Evolutionary conservation across 2,113 vertebrate genomes (phyloP).

Genomic region (Corvus hawaiiensis): DNA sequence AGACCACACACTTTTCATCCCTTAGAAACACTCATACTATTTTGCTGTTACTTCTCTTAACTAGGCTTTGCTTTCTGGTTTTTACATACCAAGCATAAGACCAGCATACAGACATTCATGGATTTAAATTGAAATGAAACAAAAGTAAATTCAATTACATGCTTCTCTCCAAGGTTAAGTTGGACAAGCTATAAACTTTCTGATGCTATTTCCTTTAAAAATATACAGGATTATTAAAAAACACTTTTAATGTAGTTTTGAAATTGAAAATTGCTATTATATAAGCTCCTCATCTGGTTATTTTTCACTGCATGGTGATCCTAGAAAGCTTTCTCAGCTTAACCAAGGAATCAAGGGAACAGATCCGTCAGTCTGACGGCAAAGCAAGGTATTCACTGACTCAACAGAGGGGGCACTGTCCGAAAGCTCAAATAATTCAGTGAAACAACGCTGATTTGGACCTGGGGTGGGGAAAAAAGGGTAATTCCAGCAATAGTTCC

Average conservation of each 20-base stretch:
- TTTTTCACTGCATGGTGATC: neutral
- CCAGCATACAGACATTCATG: neutral
- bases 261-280: neutral
- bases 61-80: neutral
- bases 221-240: neutral
- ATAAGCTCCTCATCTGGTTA: neutral
- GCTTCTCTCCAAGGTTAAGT: neutral
- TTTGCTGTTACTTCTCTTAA: conserved; percentile 17
- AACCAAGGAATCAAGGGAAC: neutral
- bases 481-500: neutral
- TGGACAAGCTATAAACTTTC: neutral
- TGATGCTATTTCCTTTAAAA: neutral
- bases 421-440: neutral
- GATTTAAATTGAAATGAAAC: neutral
- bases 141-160: neutral
- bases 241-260: neutral
- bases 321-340: neutral
- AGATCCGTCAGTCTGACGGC: neutral
- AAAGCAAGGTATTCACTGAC: neutral
- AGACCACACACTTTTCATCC: conserved; percentile 45
- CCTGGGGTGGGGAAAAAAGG: neutral
- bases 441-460: neutral
- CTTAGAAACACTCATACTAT: conserved; percentile 12
- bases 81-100: neutral
- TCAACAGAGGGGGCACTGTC: neutral